Evolutionary conservation across 2,113 vertebrate genomes (phyloP).

Genomic region (Agapornis roseicollis): DNA sequence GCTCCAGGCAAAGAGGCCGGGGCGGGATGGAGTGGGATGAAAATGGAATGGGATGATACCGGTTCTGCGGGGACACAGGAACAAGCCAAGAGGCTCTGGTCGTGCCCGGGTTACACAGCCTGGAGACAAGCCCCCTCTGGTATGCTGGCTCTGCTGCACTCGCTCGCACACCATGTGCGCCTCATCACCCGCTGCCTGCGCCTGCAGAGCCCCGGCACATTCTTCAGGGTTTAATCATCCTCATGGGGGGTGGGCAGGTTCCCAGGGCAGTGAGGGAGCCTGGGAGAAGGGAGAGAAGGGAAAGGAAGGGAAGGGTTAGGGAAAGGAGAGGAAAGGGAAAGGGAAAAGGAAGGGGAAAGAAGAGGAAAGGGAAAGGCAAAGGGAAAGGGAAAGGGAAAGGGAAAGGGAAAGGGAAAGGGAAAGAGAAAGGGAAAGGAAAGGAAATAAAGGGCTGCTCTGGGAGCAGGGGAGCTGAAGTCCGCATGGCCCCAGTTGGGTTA

Average conservation of each 20-base stretch:
- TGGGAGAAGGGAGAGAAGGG: too few species aligned
- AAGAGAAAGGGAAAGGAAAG: too few species aligned
- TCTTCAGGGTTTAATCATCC: neutral
- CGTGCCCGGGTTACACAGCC: neutral
- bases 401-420: too few species aligned
- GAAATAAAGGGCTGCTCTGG: neutral
- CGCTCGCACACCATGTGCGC: neutral
- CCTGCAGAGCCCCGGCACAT: neutral
- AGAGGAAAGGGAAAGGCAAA: too few species aligned
- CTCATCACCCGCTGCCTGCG: neutral
- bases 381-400: accelerated
- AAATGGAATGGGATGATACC: neutral
- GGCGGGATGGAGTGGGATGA: neutral
- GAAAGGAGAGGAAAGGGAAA: too few species aligned
- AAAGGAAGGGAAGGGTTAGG: accelerated
- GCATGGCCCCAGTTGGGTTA: neutral
- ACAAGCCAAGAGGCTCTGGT: neutral
- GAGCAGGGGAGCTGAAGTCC: neutral
- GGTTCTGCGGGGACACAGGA: neutral
- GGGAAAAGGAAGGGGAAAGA: too few species aligned
- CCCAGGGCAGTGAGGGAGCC: neutral
- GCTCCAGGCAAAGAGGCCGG: neutral
- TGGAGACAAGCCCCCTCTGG: neutral
- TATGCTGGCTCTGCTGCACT: neutral
- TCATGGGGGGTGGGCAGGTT: neutral